These are phyloP conservation scores for Epicampocera succincta DNA, from an alignment of 2,888 invertebrate species.

Conservation along the genomic window DNA sequence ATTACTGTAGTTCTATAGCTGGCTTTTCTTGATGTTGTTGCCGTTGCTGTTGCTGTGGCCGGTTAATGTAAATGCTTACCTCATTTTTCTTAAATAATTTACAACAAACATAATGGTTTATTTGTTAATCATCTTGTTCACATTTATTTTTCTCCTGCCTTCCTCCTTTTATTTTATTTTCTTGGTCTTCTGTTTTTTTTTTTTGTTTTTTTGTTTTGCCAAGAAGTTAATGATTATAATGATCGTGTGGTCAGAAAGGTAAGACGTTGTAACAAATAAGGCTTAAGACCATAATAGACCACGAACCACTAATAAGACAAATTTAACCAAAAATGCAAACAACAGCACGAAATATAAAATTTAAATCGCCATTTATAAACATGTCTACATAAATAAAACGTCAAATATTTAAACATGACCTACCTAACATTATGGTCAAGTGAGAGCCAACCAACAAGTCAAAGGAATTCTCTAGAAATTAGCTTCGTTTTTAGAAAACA, in stretches of 20 bases:
- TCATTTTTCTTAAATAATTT: slow-evolving; percentile 46
- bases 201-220: background rate
- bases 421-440: slow-evolving; percentile 19
- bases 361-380: background rate
- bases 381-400: background rate
- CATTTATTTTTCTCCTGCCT: background rate
- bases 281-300: slow-evolving; percentile 40
- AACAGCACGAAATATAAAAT: background rate
- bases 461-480: slow-evolving; percentile 10
- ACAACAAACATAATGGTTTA: slow-evolving; percentile 57
- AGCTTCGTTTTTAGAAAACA: background rate
- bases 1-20: slow-evolving; percentile 22
- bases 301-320: slow-evolving; percentile 12
- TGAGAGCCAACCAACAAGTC: background rate
- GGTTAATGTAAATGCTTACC: slow-evolving; percentile 46
- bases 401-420: slow-evolving; percentile 49
- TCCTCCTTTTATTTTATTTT: no score
- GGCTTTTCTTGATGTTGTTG: background rate
- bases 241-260: slow-evolving; percentile 15
- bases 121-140: slow-evolving; percentile 52
- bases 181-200: background rate
- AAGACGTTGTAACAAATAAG: slow-evolving; percentile 38
- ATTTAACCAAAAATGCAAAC: background rate
- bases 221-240: slow-evolving; percentile 55
- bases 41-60: slow-evolving; percentile 14